These are phyloP conservation scores for Euphonia xanthogaster DNA, from an alignment of 2,797 vertebrate species.

Conservation along the genomic window DNA sequence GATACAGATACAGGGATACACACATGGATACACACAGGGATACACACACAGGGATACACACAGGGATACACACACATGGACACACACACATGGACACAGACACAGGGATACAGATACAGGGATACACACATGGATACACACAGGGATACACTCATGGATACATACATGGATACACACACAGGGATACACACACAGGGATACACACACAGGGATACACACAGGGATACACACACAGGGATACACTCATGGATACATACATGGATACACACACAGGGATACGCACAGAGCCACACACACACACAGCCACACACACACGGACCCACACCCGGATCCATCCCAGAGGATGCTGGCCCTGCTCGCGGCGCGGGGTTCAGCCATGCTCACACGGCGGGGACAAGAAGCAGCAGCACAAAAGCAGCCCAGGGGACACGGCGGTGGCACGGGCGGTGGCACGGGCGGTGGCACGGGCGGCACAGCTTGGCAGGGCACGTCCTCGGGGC, in stretches of 20 bases:
- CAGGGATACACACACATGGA: neutral
- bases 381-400: neutral
- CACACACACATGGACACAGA: fast-evolving
- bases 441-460: fast-evolving
- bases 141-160: fast-evolving
- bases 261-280: fast-evolving
- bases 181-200: neutral
- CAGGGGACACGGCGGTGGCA: neutral
- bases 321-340: neutral
- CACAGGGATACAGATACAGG: neutral
- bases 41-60: neutral
- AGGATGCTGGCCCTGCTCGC: fast-evolving
- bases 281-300: neutral
- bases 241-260: fast-evolving
- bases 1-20: neutral
- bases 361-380: neutral
- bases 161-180: neutral
- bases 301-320: neutral
- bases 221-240: neutral
- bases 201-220: neutral
- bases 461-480: neutral
- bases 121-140: neutral
- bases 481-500: neutral
- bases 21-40: neutral
- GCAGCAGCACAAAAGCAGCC: neutral